Evolutionary conservation across 2,797 vertebrate species (phyloP), one percentile per base, ranked within the genome.

Genomic region (Coendou prehensilis): DNA sequence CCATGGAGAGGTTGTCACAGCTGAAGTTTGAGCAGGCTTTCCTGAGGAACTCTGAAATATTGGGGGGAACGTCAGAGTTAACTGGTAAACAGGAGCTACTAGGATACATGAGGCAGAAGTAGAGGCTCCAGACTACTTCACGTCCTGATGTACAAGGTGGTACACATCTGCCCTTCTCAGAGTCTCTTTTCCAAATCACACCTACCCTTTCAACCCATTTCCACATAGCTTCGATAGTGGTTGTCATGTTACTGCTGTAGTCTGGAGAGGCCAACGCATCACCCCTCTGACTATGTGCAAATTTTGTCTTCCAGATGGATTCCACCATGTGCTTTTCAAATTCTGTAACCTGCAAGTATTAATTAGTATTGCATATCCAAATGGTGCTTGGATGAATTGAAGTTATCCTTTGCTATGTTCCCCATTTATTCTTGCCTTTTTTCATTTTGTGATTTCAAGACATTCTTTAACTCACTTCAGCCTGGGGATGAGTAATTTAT

Each of bases 151-250:
- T 54, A 30, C 4, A 45, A 7, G 2, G 1, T 1, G 57, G 26
- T 6, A 1, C 0, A 9, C 0, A 9, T 73, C 22, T 61, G 59
- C n/a, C 2, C 54, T 85, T 73, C 73, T 91, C 28, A 52, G 15
- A 78, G 84, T 85, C 28, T 89, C 69, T 97, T 87, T 89, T 63
- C 82, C 26, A 71, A 85, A 79, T 33, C 78, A 45, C 20, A 13
- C n/a, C 17, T 9, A 37, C 41, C 5, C 8, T n/a, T 30, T 1
- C 3, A 45, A 14, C 33, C n/a, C 37, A 17, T 6, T 41, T 82
- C 15, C 26, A 9, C 4, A 30, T 33, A 2, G 33, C 30, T 91
- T 20, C 13, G 37, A 2, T 28, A 10, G 52, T 8, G 23, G 5
- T 0, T 3, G 13, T 85, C 63, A 28, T 3, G 0, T 20, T 45